These are phyloP conservation scores for Argentina silus DNA, from an alignment of 2,797 vertebrate species.

Conservation along the genomic window DNA sequence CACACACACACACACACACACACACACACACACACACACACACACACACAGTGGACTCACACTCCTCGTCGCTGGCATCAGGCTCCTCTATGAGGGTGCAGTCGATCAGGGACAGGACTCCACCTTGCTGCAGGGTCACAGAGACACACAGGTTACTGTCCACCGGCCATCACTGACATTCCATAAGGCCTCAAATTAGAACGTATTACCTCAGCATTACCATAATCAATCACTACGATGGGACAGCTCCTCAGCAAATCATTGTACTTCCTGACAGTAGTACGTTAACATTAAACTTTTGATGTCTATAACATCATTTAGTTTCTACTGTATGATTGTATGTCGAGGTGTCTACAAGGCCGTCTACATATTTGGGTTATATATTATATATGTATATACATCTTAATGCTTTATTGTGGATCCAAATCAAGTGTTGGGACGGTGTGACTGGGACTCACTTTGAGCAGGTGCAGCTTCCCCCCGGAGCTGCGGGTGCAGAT, in stretches of 20 bases:
- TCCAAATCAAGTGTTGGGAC: neutral
- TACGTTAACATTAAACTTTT: no score
- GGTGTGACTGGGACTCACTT: conserved; percentile 74
- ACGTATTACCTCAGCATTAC: no score
- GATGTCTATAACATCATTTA: no score
- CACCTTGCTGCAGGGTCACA: conserved; percentile 86
- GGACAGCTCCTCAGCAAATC: no score
- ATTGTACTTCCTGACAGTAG: no score
- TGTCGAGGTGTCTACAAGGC: no score
- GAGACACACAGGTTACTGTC: neutral
- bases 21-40: neutral
- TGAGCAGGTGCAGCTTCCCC: conserved; percentile 96
- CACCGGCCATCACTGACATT: no score
- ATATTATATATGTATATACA: no score
- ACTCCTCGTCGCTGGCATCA: conserved; percentile 90
- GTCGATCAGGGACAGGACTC: conserved; percentile 94
- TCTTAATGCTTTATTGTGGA: neutral
- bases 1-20: conserved; percentile 1
- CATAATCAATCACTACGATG: no score
- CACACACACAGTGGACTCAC: conserved; percentile 87
- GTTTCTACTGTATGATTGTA: no score
- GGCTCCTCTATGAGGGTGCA: conserved; percentile 95
- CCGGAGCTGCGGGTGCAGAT: conserved; percentile 98
- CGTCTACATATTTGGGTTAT: no score
- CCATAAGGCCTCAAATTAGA: no score